Base-by-base conservation (phyloP, 1,140 invertebrate genomes). In the Zaprionus tsacasi region DNA sequence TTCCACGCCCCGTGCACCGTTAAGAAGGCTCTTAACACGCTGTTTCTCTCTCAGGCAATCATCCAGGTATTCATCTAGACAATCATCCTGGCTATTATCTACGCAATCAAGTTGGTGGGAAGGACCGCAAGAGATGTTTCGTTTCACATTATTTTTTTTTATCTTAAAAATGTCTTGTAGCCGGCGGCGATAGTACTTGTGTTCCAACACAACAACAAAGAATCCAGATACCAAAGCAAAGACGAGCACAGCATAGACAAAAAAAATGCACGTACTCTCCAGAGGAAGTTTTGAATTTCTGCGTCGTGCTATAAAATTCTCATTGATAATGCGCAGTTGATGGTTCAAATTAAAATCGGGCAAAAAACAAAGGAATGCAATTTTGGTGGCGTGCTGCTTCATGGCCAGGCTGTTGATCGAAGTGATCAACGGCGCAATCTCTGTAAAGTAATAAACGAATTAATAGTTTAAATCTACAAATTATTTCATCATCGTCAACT, bases 311-410 rank as follows among this genome's bases (percentile, higher is more conserved):
- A 91, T 78, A 2, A 92, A 82, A 27, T 89, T 81, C 50, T 92
- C 91, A 52, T 92, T 92, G n/a, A 92, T 89, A 6, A 89, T 58
- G 17, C 86, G 81, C 11, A 92, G 45, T 57, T 92, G 91, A 50
- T 93, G 92, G 45, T 91, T 91, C 15, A 93, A 68, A 76, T 91
- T 90, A 7, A 92, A 93, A 59, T 93, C 92, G 13, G 92, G 92
- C 4, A 93, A 45, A 15, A 92, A 74, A 27, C 76, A 56, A 7
- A 93, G 64, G 13, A 92, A 80, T 5, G 56, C 58, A 3, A 93
- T 93, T 59, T 79, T 74, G 0, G 78, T 85, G 21, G 78, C 70
- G 40, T 91, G 83, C 30, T 78, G 58, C 27, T 82, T 82, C 79
- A 93, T 93, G 6, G 88, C 76, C 54, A 76, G 61, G 11, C 78